Percentiles rank a stretch among this genome's conserved stretches.
phyloP scores from a whole-genome alignment of 2,888 invertebrate genomes.

The Pegoplata infirma region DNA sequence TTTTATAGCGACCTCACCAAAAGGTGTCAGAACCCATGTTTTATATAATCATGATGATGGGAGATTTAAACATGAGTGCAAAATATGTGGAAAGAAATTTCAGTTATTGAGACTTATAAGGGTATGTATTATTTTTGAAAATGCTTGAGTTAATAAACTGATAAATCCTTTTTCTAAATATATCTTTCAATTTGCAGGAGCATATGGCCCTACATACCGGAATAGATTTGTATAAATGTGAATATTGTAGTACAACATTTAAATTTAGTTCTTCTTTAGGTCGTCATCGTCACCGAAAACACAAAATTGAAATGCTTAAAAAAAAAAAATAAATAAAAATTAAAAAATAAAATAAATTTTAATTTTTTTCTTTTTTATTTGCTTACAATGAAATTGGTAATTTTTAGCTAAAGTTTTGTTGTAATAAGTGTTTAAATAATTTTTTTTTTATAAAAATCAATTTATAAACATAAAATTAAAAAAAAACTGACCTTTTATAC shows the following conservation, averaged over 20 bases:
- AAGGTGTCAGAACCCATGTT: constrained; percentile 72
- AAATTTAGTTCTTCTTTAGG: constrained; percentile 75
- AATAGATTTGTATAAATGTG: constrained; percentile 73
- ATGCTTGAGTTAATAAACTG: background rate
- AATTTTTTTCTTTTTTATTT: too few relatives aligned
- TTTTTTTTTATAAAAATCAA: too few relatives aligned
- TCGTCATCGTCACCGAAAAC: constrained; percentile 73
- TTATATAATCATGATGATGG: constrained; percentile 66
- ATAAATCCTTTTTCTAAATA: background rate
- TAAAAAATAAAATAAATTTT: too few relatives aligned
- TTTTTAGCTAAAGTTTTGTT: too few relatives aligned
- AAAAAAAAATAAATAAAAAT: too few relatives aligned
- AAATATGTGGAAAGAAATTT: background rate
- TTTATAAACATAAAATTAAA: too few relatives aligned
- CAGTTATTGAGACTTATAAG: background rate
- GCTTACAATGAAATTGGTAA: too few relatives aligned
- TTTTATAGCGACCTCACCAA: constrained; percentile 71
- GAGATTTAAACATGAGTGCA: background rate
- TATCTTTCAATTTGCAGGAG: constrained; percentile 66
- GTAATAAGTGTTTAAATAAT: too few relatives aligned
- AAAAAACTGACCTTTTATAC: too few relatives aligned
- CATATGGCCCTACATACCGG: constrained; percentile 75
- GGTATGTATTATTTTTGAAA: background rate
- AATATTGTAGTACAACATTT: constrained; percentile 74
- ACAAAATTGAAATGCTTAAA: constrained; percentile 72